Conservation (phyloP, 2,888 invertebrate genomes). For the Melolontha melolontha region DNA sequence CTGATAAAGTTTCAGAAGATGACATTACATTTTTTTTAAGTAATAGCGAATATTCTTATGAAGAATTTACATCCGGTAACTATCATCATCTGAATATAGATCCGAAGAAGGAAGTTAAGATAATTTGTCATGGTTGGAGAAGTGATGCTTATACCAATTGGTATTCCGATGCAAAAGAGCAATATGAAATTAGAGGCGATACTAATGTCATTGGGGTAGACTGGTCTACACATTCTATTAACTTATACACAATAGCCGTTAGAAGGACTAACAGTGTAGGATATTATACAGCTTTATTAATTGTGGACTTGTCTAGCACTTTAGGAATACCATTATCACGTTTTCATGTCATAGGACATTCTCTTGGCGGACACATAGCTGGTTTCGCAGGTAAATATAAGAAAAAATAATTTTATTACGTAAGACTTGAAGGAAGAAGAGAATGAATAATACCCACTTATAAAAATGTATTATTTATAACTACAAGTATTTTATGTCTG, state of each 20-base stretch:
- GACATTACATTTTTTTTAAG: conserved; percentile 29
- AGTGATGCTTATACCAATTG: conserved; percentile 9
- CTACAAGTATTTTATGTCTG: too few species aligned
- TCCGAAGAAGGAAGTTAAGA: conserved; percentile 32
- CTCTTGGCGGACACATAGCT: conserved; percentile 37
- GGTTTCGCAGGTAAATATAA: conserved; percentile 42
- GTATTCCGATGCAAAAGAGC: conserved; percentile 27
- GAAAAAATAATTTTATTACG: background rate
- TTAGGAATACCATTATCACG: conserved; percentile 15
- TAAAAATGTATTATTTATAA: too few species aligned
- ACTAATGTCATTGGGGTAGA: conserved; percentile 37
- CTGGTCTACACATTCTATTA: conserved; percentile 29
- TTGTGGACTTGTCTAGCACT: conserved; percentile 24
- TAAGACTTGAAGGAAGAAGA: too few species aligned
- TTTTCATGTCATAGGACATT: conserved; percentile 39
- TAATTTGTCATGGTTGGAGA: conserved; percentile 34
- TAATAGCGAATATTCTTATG: conserved; percentile 8
- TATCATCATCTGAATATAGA: conserved; percentile 13
- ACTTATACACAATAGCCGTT: conserved; percentile 12
- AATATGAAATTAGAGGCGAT: conserved; percentile 28
- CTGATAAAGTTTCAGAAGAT: conserved; percentile 14
- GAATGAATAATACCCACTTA: too few species aligned
- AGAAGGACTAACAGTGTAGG: conserved; percentile 21
- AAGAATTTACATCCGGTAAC: conserved; percentile 17
- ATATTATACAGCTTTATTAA: conserved; percentile 22